Percentiles rank a stretch among this genome's conserved stretches.
phyloP scores from a whole-genome alignment of 2,888 invertebrate species.

The Nemotelus pantherinus region DNA sequence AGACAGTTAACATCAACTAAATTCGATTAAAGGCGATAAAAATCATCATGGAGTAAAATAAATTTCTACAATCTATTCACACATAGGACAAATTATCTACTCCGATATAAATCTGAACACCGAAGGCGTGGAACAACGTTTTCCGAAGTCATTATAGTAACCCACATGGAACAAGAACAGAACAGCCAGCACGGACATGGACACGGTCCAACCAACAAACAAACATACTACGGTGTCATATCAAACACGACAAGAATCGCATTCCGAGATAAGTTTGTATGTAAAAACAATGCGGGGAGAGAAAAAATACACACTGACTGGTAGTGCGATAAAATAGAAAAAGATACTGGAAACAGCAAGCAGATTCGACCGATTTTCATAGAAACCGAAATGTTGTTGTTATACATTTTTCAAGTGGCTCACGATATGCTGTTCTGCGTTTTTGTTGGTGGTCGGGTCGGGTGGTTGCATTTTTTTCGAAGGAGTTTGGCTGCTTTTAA shows the following conservation, averaged over 20 bases:
- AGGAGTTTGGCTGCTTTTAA: neutral
- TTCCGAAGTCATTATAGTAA: conserved; percentile 48
- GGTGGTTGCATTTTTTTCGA: conserved; percentile 7
- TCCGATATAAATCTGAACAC: conserved; percentile 50
- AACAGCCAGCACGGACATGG: conserved; percentile 13
- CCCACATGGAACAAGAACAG: conserved; percentile 47
- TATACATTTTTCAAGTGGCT: conserved; percentile 42
- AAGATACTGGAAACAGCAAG: neutral
- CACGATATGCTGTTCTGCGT: conserved; percentile 6
- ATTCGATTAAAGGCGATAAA: conserved; percentile 48
- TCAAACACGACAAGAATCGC: conserved; percentile 25
- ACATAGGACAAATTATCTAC: conserved; percentile 47
- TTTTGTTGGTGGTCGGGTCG: neutral
- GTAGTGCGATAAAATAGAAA: neutral
- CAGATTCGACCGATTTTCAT: conserved; percentile 30
- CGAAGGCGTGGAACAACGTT: conserved; percentile 51
- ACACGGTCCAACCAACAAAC: conserved; percentile 17
- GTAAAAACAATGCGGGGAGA: conserved; percentile 17
- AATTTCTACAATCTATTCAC: conserved; percentile 48
- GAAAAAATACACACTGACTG: neutral
- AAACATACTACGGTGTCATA: conserved; percentile 13
- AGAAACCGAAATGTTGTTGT: conserved; percentile 12
- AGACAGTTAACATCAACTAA: conserved; percentile 46
- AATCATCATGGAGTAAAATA: conserved; percentile 47
- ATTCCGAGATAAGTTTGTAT: conserved; percentile 10